Base-by-base conservation (phyloP, 2,888 invertebrate genomes). In the Operophtera brumata region DNA sequence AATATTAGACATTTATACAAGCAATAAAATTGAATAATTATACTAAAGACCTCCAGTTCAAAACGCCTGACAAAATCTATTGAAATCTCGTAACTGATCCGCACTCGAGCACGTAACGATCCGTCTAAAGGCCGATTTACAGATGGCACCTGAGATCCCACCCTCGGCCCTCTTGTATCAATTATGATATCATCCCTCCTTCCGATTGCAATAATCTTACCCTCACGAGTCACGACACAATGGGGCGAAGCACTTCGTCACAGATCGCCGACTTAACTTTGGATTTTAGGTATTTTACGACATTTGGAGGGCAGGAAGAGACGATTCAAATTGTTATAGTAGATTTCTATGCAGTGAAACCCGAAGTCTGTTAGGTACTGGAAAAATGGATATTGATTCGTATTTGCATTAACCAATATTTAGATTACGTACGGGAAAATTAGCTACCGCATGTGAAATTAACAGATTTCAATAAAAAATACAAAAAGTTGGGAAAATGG, bases 151-250 rank as follows among this genome's bases (percentile, higher is more conserved):
- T 68, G 70, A 59, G 62, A 26, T 54, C 57, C 41, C 30, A 1
- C 6, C 51, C 48, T 46, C 12, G 26, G 30, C 48, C 45, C 54
- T 57, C 59, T 20, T 20, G 51, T 64, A 68, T 64, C 70, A 70
- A 70, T 70, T 70, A 67, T 61, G 59, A 63, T 54, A 54, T 12
- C 59, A 46, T 57, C 64, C 55, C 57, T 64, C 59, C 43, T 55
- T 60, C 58, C 55, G 53, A 54, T 48, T 20, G 42, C 54, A 54
- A 59, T 53, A 53, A 53, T 54, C 40, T 55, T 51, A 26, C 39
- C 57, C 47, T 46, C 42, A 44, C 25, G 37, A 46, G 20, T 20
- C 20, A 20, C 20, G 20, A 54, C 13, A 28, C 37, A 47, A 46
- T 57, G 49, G 48, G 44, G 52, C 34, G 34, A 26, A 39, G 20